Evolutionary conservation across 1,140 invertebrate species (phyloP), one percentile per base, ranked within the genome.

Genomic region (Cotesia vestalis): DNA sequence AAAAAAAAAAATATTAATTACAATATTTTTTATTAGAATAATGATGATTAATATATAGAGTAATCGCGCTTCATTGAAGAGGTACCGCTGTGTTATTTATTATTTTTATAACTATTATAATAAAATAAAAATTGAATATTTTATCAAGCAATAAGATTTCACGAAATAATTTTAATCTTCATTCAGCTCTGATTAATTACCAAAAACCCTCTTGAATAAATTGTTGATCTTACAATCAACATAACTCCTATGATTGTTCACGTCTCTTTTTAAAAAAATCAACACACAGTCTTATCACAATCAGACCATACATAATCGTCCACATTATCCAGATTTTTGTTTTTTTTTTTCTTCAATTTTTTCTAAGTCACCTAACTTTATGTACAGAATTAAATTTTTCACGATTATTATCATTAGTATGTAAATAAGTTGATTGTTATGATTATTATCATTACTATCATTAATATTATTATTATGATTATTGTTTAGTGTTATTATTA

Each of bases 241-340:
- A n/a, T 38, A n/a, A 8, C n/a, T 38, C 38, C 8, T 64, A 34
- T 6, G 14, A 27, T 12, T 12, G 35, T 38, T 64, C 62, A n/a
- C n/a, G 17, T 52, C 6, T 40, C 9, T n/a, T 51, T 66, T 36
- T 52, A 71, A 71, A 69, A 69, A 75, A 70, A 73, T 70, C 63
- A 38, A 75, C 79, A 74, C 79, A 80, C 82, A 85, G 81, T 83
- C 80, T 81, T 84, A 86, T 87, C 85, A 86, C 85, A 86, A 84
- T 85, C 83, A 81, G 81, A 79, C 80, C 74, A 82, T 76, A 78
- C 17, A 66, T 51, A 80, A 78, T 80, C 79, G 80, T 77, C 81
- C 78, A 83, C 80, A 84, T 84, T 84, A 78, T 84, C 83, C 81
- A 83, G 75, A 46, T 46, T 46, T 6, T 46, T 46, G 6, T 46